These are phyloP conservation scores for Macrotrachela quadricornifera DNA, from an alignment of 1,140 invertebrate genomes.

Conservation along the genomic window DNA sequence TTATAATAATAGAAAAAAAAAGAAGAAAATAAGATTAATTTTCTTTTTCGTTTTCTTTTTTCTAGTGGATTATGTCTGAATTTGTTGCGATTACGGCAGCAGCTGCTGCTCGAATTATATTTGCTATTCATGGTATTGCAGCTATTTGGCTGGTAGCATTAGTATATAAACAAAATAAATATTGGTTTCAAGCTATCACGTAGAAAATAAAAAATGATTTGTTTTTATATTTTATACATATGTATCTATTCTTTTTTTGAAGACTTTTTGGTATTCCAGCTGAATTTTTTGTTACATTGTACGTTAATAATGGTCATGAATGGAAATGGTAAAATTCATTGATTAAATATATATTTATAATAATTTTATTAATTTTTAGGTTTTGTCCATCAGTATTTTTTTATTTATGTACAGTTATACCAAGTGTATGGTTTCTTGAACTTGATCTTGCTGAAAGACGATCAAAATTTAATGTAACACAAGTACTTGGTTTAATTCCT, in stretches of 20 bases:
- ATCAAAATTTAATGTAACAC: conserved; percentile 8
- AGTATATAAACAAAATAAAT: conserved; percentile 17
- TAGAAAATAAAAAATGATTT: conserved; percentile 14
- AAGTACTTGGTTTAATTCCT: not conserved
- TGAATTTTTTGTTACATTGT: conserved; percentile 20
- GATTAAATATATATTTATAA: not conserved
- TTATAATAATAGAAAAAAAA: too few species aligned
- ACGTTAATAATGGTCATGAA: conserved; percentile 23
- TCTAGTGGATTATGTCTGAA: conserved; percentile 7
- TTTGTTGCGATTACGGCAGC: conserved; percentile 19
- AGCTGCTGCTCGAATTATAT: conserved; percentile 20
- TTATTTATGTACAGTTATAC: conserved; percentile 24
- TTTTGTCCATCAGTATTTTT: conserved; percentile 28
- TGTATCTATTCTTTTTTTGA: too few species aligned
- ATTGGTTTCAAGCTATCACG: conserved; percentile 21
- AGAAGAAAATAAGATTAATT: too few species aligned
- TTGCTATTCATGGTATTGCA: conserved; percentile 21
- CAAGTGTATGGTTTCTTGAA: conserved; percentile 29
- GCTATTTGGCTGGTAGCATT: conserved; percentile 23
- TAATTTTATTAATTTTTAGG: conserved; percentile 13
- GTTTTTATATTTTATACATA: too few species aligned
- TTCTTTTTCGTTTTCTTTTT: too few species aligned
- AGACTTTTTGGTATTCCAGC: not conserved
- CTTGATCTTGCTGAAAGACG: conserved; percentile 19
- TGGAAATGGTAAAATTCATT: conserved; percentile 27